Evolutionary conservation across 1,140 invertebrate genomes (phyloP).

Genomic region (Tetragonula clypearis): DNA sequence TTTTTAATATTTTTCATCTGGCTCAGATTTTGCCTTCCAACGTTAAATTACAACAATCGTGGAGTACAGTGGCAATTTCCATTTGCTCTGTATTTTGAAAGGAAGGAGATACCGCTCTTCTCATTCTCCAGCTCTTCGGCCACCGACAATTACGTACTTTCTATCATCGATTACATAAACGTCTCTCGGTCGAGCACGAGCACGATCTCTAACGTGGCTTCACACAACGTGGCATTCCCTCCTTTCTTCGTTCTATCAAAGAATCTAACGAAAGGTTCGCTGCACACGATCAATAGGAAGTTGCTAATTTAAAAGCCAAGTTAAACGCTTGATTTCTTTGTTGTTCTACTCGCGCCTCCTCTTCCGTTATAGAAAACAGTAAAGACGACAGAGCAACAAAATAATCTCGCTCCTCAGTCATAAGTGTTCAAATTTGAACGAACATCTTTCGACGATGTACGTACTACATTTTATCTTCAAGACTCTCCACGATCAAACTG

Average conservation of each 20-base stretch:
- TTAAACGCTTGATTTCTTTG: not conserved
- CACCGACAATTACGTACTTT: constrained; percentile 35
- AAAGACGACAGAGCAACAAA: not conserved
- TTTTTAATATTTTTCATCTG: not conserved
- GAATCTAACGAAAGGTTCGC: not conserved
- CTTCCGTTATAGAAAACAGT: not conserved
- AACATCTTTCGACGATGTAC: not conserved
- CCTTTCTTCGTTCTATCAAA: not conserved
- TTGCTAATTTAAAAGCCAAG: not conserved
- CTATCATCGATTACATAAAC: constrained; percentile 48
- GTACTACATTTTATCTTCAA: not conserved
- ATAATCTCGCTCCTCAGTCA: not conserved
- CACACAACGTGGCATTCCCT: not conserved
- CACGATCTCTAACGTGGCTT: constrained; percentile 5
- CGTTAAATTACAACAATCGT: not conserved
- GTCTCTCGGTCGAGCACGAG: constrained; percentile 7
- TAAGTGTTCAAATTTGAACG: not conserved
- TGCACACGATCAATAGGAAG: not conserved
- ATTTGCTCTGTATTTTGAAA: not conserved
- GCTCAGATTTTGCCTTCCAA: too few species aligned
- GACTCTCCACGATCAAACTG: not conserved
- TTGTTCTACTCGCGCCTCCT: rapidly evolving
- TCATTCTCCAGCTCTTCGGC: not conserved
- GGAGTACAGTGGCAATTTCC: not conserved
- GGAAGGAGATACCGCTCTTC: not conserved